Evolutionary conservation across 2,888 invertebrate genomes (phyloP), one percentile per base, ranked within the genome.

Genomic region (Trichacis sp.): DNA sequence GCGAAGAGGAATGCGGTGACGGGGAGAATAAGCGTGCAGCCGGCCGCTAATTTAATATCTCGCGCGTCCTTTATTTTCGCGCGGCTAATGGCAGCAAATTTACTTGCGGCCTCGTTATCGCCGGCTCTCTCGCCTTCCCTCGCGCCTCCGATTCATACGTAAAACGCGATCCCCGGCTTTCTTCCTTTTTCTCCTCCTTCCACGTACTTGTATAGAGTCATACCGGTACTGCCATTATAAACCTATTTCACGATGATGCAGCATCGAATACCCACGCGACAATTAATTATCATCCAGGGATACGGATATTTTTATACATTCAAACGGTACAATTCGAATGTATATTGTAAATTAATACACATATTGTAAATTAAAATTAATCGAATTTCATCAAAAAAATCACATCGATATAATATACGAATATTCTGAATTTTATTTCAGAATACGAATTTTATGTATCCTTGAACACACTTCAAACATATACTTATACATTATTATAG

Each of bases 61-160:
- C 74, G 72, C 72, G 74, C 75, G 76, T 80, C 74, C 78, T 80
- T 82, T 82, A 82, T 81, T 81, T 79, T 79, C 80, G 74, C 76
- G 69, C 76, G 73, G 78, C 79, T 82, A 82, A 82, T 81, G 81
- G 80, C 79, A 77, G 80, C 80, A 77, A 80, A 80, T 82, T 81
- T 81, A 82, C 80, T 79, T 77, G 76, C 72, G 65, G 75, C 71
- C 73, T 75, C 77, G 75, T 81, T 81, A 81, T 81, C 81, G 70
- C 64, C 58, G 57, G 56, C 60, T 65, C 64, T 43, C 64, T 63
- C 64, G 45, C 60, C 51, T 42, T 42, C 53, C 29, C 58, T 38
- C 43, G 8, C 46, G 30, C 19, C 1, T 9, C 49, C 5, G 30
- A n/a, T 52, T 42, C 42, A 24, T 38, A 50, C 50, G 40, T 19